Percentiles rank a stretch among this genome's conserved stretches.
These are phyloP conservation scores for Volucella inflata DNA, from an alignment of 2,888 invertebrate genomes.

Conservation along the genomic window DNA sequence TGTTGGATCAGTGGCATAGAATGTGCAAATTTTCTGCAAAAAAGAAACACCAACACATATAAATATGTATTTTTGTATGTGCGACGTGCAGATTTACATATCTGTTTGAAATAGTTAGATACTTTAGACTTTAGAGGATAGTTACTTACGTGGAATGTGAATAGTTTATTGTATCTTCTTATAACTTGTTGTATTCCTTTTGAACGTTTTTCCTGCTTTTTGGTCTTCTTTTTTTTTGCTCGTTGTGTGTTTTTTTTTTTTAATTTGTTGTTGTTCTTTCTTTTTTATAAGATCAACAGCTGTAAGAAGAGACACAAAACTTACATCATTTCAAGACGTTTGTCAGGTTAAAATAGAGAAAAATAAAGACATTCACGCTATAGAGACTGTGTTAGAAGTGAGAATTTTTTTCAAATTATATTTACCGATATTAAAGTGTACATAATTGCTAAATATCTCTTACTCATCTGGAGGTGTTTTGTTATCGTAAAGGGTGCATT, in stretches of 20 bases:
- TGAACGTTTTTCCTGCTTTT: constrained; percentile 24
- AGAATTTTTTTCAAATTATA: not conserved
- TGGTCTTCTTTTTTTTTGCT: not conserved
- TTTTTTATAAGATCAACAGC: constrained; percentile 34
- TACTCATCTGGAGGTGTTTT: too few relatives aligned
- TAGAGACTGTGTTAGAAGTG: constrained; percentile 15
- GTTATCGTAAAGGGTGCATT: too few relatives aligned
- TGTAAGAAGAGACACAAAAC: constrained; percentile 28
- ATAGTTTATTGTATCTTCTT: constrained; percentile 42
- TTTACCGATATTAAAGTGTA: too few relatives aligned
- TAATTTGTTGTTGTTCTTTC: not conserved
- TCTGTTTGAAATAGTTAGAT: constrained; percentile 52
- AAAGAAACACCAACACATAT: constrained; percentile 17
- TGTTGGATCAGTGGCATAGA: constrained; percentile 28
- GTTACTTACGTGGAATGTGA: constrained; percentile 61
- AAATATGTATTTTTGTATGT: not conserved
- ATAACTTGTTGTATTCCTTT: constrained; percentile 18
- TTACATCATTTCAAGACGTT: constrained; percentile 50
- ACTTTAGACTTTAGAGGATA: constrained; percentile 53
- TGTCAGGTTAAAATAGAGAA: constrained; percentile 16
- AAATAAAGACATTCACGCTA: not conserved
- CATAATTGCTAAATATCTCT: too few relatives aligned
- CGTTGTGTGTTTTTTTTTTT: constrained; percentile 19
- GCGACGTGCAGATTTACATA: constrained; percentile 55
- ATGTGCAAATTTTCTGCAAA: constrained; percentile 56